Conservation (phyloP, 1,140 invertebrate species). For the Saccostrea cuccullata region DNA sequence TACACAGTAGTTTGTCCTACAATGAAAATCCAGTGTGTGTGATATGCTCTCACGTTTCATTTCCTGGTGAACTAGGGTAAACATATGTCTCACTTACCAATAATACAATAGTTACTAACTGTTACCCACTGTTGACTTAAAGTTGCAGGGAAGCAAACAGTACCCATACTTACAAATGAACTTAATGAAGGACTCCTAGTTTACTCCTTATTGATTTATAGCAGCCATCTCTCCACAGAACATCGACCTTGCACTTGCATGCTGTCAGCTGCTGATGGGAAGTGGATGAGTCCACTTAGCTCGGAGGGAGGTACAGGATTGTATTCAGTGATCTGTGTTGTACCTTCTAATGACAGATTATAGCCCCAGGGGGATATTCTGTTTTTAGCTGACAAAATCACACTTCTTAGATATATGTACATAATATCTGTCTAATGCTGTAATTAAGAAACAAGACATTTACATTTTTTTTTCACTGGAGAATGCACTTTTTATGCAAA, state of each 20-base stretch:
- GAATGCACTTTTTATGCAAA: no score
- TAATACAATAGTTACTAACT: background rate
- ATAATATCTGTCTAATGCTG: background rate
- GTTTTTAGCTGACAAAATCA: background rate
- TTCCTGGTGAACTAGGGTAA: background rate
- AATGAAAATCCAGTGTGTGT: background rate
- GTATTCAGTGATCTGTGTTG: background rate
- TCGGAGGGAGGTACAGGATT: background rate
- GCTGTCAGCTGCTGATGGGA: constrained; percentile 33
- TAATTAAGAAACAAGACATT: background rate
- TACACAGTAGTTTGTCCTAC: background rate
- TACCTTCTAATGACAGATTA: background rate
- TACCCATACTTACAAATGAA: background rate
- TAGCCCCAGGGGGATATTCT: background rate
- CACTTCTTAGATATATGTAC: background rate
- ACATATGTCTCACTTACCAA: background rate
- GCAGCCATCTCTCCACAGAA: background rate
- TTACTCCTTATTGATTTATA: constrained; percentile 25
- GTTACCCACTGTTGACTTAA: background rate
- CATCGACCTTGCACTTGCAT: constrained; percentile 20
- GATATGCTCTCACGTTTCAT: background rate
- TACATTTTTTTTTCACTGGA: background rate
- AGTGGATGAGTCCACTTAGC: constrained; percentile 22
- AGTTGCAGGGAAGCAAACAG: background rate
- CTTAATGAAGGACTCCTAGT: background rate